Conservation (phyloP, 2,888 invertebrate genomes). For the Phania funesta region DNA sequence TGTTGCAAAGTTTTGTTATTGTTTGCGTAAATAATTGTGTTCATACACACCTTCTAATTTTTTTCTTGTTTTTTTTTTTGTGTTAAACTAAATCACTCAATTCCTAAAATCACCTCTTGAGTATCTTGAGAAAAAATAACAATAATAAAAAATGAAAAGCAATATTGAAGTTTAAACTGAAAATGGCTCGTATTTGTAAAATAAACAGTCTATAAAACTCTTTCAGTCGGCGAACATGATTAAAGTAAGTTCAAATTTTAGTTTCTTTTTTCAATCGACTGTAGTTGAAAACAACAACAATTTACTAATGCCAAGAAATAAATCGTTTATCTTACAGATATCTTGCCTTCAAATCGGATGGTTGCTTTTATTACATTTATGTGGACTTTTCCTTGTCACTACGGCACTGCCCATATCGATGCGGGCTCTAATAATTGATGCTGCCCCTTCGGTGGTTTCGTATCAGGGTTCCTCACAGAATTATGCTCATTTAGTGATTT, state of each 20-base stretch:
- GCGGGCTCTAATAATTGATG: constrained; percentile 72
- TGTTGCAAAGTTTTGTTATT: constrained; percentile 32
- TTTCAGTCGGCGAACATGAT: constrained; percentile 63
- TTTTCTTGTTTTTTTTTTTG: constrained; percentile 13
- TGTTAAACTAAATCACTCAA: constrained; percentile 62
- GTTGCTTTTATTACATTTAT: constrained; percentile 26
- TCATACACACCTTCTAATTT: constrained; percentile 62
- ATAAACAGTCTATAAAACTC: constrained; percentile 55
- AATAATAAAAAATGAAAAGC: constrained; percentile 28
- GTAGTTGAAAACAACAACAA: not conserved
- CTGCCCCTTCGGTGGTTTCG: constrained; percentile 75
- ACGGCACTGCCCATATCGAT: constrained; percentile 38
- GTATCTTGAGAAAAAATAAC: constrained; percentile 40
- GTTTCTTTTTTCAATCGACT: not conserved
- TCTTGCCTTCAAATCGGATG: not conserved
- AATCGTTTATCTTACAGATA: constrained; percentile 9
- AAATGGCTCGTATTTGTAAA: constrained; percentile 50
- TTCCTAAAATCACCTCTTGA: constrained; percentile 57
- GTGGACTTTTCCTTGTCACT: not conserved
- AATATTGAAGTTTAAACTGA: constrained; percentile 31
- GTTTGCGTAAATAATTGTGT: constrained; percentile 65
- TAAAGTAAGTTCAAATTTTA: constrained; percentile 42
- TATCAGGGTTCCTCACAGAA: constrained; percentile 77
- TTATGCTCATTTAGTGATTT: constrained; percentile 76
- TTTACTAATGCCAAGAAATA: not conserved